These are phyloP conservation scores for Hypsopygia costalis DNA, from an alignment of 2,888 invertebrate genomes.

Conservation along the genomic window DNA sequence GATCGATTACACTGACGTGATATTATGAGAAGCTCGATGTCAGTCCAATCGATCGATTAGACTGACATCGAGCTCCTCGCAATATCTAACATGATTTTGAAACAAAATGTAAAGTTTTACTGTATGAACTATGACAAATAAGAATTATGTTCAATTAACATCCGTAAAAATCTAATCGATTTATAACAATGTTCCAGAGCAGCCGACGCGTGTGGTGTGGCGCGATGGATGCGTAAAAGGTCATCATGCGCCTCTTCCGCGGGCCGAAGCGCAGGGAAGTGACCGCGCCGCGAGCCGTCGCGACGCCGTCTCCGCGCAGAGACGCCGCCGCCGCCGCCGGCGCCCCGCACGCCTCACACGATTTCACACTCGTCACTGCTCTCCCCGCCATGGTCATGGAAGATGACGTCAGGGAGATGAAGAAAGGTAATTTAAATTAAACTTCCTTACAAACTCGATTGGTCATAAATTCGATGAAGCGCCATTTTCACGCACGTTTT, in stretches of 20 bases:
- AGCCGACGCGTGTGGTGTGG: conserved; percentile 51
- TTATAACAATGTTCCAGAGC: conserved; percentile 31
- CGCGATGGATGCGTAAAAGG: conserved; percentile 74
- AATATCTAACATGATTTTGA: too few species aligned
- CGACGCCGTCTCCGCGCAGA: conserved; percentile 66
- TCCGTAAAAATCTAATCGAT: too few species aligned
- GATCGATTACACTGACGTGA: too few species aligned
- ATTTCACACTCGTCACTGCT: conserved; percentile 88
- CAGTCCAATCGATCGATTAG: too few species aligned
- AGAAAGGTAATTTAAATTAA: conserved; percentile 60
- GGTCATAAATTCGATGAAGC: too few species aligned
- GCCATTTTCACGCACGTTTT: too few species aligned
- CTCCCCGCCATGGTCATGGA: conserved; percentile 89
- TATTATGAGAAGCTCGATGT: too few species aligned
- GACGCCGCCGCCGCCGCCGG: conserved; percentile 55
- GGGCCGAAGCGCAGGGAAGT: conserved; percentile 84
- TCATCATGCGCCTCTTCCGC: conserved; percentile 83
- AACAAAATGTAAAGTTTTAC: too few species aligned
- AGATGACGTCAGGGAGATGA: conserved; percentile 83
- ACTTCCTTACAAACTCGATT: too few species aligned
- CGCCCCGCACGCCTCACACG: conserved; percentile 80
- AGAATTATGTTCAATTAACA: too few species aligned
- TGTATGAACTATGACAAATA: too few species aligned
- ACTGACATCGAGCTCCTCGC: too few species aligned
- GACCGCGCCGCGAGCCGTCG: conserved; percentile 75